Evolutionary conservation across 2,888 invertebrate genomes (phyloP).

Genomic region (Rhabditoides inermis): DNA sequence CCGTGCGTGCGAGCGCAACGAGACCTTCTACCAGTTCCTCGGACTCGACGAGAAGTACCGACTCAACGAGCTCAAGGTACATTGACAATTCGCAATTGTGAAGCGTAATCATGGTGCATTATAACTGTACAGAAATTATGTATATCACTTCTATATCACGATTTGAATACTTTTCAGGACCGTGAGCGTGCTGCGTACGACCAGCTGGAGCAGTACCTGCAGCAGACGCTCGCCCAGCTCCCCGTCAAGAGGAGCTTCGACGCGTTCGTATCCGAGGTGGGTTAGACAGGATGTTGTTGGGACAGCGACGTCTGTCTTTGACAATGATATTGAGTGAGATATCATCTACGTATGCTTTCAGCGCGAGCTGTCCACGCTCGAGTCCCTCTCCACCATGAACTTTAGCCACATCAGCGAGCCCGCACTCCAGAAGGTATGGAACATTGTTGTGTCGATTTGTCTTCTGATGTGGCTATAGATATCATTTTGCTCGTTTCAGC

Average conservation of each 20-base stretch:
- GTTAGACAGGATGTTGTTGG: too few species aligned
- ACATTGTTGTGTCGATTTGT: not conserved
- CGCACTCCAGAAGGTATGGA: constrained; percentile 20
- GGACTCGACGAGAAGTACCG: constrained; percentile 45
- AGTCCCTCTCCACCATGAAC: constrained; percentile 24
- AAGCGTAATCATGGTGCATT: not conserved
- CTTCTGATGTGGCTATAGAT: not conserved
- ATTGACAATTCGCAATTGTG: not conserved
- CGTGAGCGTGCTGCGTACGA: constrained; percentile 24
- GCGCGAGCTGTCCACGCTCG: constrained; percentile 15
- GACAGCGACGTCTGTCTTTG: too few species aligned
- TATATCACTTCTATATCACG: not conserved
- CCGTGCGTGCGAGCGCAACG: constrained; percentile 38
- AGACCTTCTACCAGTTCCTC: constrained; percentile 45
- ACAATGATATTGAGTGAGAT: not conserved
- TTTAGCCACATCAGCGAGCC: constrained; percentile 21
- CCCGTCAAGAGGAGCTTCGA: constrained; percentile 19
- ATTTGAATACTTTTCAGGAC: constrained; percentile 12
- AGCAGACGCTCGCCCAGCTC: constrained; percentile 17
- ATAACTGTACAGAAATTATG: not conserved
- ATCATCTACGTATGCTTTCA: not conserved
- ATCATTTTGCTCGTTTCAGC: constrained; percentile 9
- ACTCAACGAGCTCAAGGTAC: constrained; percentile 29
- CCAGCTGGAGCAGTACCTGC: constrained; percentile 20
- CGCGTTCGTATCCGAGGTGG: constrained; percentile 15